Evolutionary conservation across 2,797 vertebrate species (phyloP).

Genomic region (Staurois parvus): DNA sequence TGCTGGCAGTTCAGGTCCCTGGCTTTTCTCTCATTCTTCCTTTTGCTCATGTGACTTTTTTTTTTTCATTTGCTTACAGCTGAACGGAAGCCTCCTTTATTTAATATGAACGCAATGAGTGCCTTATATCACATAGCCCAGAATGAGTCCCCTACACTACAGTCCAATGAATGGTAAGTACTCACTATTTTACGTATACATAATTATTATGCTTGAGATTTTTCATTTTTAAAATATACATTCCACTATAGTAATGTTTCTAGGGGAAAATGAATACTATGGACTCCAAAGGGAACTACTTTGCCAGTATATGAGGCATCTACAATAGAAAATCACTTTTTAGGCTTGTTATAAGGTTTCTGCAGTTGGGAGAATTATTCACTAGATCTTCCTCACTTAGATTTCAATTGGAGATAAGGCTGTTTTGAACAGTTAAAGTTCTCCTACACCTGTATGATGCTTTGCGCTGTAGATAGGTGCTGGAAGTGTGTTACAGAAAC

Average conservation of each 20-base stretch:
- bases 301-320: neutral
- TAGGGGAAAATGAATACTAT: neutral
- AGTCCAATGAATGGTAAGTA: conserved; percentile 96
- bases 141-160: conserved; percentile 95
- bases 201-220: neutral
- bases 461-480: no score
- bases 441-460: no score
- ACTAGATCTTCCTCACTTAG: neutral
- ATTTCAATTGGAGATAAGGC: no score
- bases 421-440: no score
- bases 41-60: conserved; percentile 1
- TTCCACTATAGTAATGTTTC: neutral
- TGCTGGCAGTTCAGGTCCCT: conserved; percentile 4
- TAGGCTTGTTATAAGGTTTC: no score
- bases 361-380: no score
- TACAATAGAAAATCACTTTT: no score
- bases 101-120: conserved; percentile 99
- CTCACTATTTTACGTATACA: neutral
- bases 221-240: neutral
- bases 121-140: conserved; percentile 99
- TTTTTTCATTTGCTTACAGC: conserved; percentile 72
- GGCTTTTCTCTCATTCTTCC: neutral
- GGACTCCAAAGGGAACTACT: neutral
- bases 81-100: conserved; percentile 97
- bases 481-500: no score